These are phyloP conservation scores for Ophthalmolycus amberensis DNA, from an alignment of 2,113 vertebrate species.

Conservation along the genomic window DNA sequence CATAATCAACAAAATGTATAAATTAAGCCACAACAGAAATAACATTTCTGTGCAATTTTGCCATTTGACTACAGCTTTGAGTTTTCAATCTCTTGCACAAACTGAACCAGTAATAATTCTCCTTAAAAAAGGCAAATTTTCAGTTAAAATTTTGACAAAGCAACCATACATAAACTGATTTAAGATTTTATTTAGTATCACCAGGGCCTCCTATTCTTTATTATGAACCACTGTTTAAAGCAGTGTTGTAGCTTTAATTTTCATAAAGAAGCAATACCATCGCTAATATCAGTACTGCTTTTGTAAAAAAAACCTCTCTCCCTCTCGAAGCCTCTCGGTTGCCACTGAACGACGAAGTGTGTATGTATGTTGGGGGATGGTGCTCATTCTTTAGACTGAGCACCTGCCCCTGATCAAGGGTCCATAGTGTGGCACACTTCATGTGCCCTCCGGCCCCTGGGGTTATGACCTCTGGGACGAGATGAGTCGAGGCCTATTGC, in stretches of 20 bases:
- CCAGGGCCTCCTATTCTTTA: not conserved
- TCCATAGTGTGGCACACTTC: slow-evolving; percentile 55
- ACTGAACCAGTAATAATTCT: not conserved
- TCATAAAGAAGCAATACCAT: not conserved
- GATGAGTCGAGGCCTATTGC: slow-evolving; percentile 36
- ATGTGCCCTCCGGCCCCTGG: slow-evolving; percentile 47
- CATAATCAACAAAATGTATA: not conserved
- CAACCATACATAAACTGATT: not conserved
- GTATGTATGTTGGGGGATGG: not conserved
- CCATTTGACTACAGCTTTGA: not conserved
- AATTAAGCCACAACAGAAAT: not conserved
- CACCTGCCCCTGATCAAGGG: slow-evolving; percentile 12
- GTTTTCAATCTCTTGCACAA: not conserved
- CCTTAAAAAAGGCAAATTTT: not conserved
- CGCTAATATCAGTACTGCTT: slow-evolving; percentile 10
- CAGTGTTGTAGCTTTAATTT: not conserved
- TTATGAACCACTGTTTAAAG: not conserved
- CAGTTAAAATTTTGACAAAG: not conserved
- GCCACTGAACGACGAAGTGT: not conserved
- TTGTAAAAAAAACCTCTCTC: slow-evolving; percentile 1
- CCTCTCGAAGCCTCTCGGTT: not conserved
- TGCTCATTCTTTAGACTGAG: not conserved
- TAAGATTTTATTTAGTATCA: too few species aligned
- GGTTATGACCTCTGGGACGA: slow-evolving; percentile 42
- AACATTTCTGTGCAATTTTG: not conserved